Percentiles rank a stretch among this genome's conserved stretches.
phyloP scores from a whole-genome alignment of 2,797 vertebrate genomes.

The Sylvilagus floridanus region DNA sequence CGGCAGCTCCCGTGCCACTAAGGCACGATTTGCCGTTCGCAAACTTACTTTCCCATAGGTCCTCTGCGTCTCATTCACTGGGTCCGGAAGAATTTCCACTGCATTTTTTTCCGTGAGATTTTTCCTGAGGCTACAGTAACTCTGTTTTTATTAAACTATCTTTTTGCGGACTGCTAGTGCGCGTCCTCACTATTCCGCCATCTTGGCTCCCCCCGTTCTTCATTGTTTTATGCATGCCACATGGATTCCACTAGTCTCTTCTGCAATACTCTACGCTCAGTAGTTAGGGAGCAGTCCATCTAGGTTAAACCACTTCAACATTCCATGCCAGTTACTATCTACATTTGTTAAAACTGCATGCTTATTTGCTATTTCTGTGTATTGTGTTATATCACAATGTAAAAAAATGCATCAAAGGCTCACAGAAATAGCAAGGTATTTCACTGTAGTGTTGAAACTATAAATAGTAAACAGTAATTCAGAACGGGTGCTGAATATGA shows the following conservation, averaged over 20 bases:
- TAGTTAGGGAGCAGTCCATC: background rate
- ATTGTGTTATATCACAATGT: background rate
- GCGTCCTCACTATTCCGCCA: no score
- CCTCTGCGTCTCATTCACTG: no score
- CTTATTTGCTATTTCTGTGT: background rate
- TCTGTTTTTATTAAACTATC: no score
- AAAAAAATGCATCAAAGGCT: constrained; percentile 7
- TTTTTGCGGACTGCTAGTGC: no score
- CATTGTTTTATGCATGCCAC: background rate
- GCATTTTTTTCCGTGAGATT: no score
- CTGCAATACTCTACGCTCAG: background rate
- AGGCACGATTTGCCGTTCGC: no score
- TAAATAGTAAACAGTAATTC: background rate
- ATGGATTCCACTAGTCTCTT: background rate
- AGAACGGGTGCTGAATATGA: background rate
- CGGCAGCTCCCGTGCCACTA: no score
- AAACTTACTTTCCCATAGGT: no score
- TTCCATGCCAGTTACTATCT: constrained; percentile 3
- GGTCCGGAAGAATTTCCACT: no score
- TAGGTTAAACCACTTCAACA: background rate
- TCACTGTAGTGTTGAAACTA: background rate
- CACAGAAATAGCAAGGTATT: background rate
- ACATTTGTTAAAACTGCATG: constrained; percentile 30
- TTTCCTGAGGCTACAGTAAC: no score
- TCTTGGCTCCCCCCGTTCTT: no score